Base-by-base conservation (phyloP, 2,113 vertebrate species). In the Oryzias curvinotus region DNA sequence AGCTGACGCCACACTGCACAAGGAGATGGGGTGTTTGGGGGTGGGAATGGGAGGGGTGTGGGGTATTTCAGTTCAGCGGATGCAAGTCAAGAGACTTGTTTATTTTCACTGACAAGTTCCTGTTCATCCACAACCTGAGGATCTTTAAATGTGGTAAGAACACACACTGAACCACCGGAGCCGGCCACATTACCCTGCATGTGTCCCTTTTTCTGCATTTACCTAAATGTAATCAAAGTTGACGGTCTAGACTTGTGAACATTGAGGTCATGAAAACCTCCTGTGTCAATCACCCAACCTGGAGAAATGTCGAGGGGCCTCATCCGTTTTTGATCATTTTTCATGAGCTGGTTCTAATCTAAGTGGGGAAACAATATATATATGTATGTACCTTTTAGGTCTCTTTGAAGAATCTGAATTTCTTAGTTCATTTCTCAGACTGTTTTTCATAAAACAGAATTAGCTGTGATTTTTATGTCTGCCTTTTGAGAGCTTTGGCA, bases 1-100 rank as follows among this genome's bases (percentile, higher is more conserved):
- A 90, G 90, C 87, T 92, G 90, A 90, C 88, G 89, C 90, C 88
- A 90, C 86, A 87, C 88, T 82, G 73, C 79, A 86, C 75, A 71
- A 68, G 67, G 77, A 80, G 87, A 79, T 77, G 77, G 85, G 85
- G 80, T 84, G 72, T 85, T 45, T 56, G 46, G 62, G 68, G 69
- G 61, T 30, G 68, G 72, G 71, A 6, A 50, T 45, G 47, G 69
- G 54, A 44, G 79, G 80, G 46, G 56, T 23, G 68, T 60, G 53
- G 73, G 66, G 74, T 65, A 73, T 83, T 76, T 75, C 50, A 73
- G 71, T 68, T 71, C 15, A 2, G 62, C 65, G 62, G 62, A 59
- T 52, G 66, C 55, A 57, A 78, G 76, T 75, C 73, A 70, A 84
- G 71, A 60, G 67, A 80, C 79, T 75, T 85, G 86, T 86, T 87